These are phyloP conservation scores for Hippoglossus stenolepis DNA, from an alignment of 2,113 vertebrate species.

Conservation along the genomic window DNA sequence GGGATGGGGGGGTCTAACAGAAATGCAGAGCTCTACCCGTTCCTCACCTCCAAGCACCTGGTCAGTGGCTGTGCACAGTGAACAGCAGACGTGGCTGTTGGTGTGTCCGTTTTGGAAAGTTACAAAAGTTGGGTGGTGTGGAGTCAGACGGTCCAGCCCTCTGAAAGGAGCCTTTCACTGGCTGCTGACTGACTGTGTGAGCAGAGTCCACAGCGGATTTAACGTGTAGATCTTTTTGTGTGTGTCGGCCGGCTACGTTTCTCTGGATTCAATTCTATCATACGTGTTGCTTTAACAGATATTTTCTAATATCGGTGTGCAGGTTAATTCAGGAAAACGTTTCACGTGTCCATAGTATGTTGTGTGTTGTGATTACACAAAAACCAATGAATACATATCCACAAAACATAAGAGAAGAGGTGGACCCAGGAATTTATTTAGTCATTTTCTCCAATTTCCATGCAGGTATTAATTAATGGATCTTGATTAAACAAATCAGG, in stretches of 20 bases:
- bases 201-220: constrained; percentile 1
- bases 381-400: too few relatives aligned
- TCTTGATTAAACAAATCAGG: too few relatives aligned
- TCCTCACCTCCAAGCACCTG: constrained; percentile 57
- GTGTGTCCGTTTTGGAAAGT: constrained; percentile 60
- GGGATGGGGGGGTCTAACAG: too few relatives aligned
- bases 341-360: background rate
- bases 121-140: constrained; percentile 39
- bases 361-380: too few relatives aligned
- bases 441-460: too few relatives aligned
- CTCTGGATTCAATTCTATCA: background rate
- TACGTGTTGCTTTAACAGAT: too few relatives aligned
- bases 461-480: too few relatives aligned
- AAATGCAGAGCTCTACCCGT: constrained; percentile 26
- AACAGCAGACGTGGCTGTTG: constrained; percentile 58
- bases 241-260: background rate
- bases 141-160: constrained; percentile 43
- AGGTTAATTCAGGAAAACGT: too few relatives aligned
- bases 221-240: constrained; percentile 1
- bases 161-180: constrained; percentile 73
- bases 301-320: too few relatives aligned
- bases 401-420: too few relatives aligned
- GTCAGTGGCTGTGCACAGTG: constrained; percentile 17
- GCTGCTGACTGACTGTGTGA: constrained; percentile 33
- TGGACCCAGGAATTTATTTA: too few relatives aligned